Conservation (phyloP, 1,140 invertebrate genomes). For the Drosophila aff. region DNA sequence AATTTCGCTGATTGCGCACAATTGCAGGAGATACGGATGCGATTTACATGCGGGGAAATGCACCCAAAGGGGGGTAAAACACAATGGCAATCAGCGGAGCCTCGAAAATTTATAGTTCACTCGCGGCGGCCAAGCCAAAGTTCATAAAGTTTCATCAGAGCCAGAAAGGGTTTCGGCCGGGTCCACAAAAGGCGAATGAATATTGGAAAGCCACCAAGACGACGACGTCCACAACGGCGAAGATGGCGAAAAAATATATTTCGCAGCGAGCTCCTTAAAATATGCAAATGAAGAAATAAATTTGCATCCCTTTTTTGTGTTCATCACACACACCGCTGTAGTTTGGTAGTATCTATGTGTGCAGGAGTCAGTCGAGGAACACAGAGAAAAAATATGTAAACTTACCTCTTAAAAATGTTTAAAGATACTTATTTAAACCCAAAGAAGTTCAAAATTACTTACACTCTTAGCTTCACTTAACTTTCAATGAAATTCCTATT, state of each 20-base stretch:
- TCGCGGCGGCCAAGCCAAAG: slow-evolving; percentile 69
- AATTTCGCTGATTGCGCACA: slow-evolving; percentile 79
- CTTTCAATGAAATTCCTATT: neutral
- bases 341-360: slow-evolving; percentile 2
- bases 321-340: slow-evolving; percentile 35
- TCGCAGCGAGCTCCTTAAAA: slow-evolving; percentile 82
- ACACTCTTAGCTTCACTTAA: neutral
- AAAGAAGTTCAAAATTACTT: neutral
- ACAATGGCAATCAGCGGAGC: slow-evolving; percentile 73
- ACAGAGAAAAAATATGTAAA: neutral
- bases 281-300: slow-evolving; percentile 85
- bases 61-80: slow-evolving; percentile 11
- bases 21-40: slow-evolving; percentile 73
- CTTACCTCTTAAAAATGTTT: neutral
- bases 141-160: slow-evolving; percentile 82
- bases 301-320: slow-evolving; percentile 78
- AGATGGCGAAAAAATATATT: slow-evolving; percentile 76
- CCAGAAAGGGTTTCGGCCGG: slow-evolving; percentile 20
- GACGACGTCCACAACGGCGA: slow-evolving; percentile 14
- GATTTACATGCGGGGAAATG: slow-evolving; percentile 64
- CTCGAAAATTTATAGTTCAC: slow-evolving; percentile 72
- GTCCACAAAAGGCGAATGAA: slow-evolving; percentile 34
- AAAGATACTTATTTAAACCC: neutral
- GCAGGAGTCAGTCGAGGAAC: slow-evolving; percentile 60
- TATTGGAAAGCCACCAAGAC: slow-evolving; percentile 65